Evolutionary conservation across 2,113 vertebrate genomes (phyloP), one percentile per base, ranked within the genome.

Genomic region (Oenanthe oenanthe): DNA sequence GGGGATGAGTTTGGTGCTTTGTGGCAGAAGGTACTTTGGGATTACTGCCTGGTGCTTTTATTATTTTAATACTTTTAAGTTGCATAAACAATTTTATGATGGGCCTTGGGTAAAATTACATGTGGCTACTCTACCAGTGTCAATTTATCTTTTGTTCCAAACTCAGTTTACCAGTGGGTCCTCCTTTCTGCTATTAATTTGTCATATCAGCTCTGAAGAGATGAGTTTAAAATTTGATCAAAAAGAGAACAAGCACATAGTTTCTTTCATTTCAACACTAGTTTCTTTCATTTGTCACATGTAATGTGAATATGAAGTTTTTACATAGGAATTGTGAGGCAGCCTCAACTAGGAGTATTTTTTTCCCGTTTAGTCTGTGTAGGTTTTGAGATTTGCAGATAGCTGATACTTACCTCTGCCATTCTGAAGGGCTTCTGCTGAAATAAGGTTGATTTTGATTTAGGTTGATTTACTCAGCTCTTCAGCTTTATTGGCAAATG

Each of bases 391-490:
- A 14, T 89, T 82, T 91, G 66, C 51, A 24, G 29, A 4, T 54
- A 45, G 77, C 66, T 87, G 53, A 36, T 85, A 53, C 48, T 45
- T 91, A 54, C 29, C 22, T 78, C 40, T 92, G 50, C 26, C 6
- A 10, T 90, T 92, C 63, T 51, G 58, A 54, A 85, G 38, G 80
- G 40, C 42, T 82, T 70, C 74, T 74, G 11, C 66, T 70, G 58
- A 32, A 88, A 80, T 36, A 22, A 91, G 9, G 17, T 25, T 72
- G 42, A 16, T 79, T 94, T 96, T 92, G 92, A 42, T 95, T 91
- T 81, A 75, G 48, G 18, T 67, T 94, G 66, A 38, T 85, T 91
- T 85, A 90, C 47, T 93, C 40, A 34, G 62, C 36, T 68, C 45
- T 40, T 85, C 36, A 36, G n/a, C 62, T 79, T 61, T 85, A 58